Evolutionary conservation across 2,888 invertebrate species (phyloP), one percentile per base, ranked within the genome.

Genomic region (Tridacna gigas): DNA sequence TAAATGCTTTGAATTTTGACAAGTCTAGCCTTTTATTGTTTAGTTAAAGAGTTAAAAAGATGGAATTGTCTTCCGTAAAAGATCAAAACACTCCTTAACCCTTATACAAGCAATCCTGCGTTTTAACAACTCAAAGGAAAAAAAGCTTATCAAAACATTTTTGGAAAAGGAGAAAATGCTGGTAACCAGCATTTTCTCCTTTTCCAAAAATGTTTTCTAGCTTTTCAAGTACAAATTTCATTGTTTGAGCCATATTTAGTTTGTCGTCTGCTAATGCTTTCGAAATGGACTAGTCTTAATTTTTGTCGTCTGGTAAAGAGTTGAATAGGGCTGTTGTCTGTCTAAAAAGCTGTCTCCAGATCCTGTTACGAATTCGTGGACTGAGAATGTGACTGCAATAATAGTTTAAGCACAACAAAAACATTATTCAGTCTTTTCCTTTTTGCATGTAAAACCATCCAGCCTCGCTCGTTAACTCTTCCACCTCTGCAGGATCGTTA

Each of bases 361-460:
- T 56, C n/a, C n/a, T 9, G 56, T 56, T 56, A 18, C 56, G 56
- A 20, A n/a, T 56, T 4, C 3, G 1, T 56, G 20, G 18, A 56
- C 20, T 5, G 18, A 20, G 3, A 56, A 56, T 9, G 4, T 56
- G 18, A 56, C 18, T 56, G 18, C n/a, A 56, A 20, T 56, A 2
- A 56, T 5, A 56, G 9, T 20, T 56, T 20, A 20, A n/a, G 56
- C n/a, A 56, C 9, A 18, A 56, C 20, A 5, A 56, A 20, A 56
- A 56, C 18, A 15, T 15, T 63, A 67, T 15, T 26, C 47, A 48
- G 37, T 74, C 26, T 20, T 66, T 0, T 20, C 25, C 51, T n/a
- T 66, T 77, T 12, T 80, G 74, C 45, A 82, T 69, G 69, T 87
- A 87, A 13, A 56, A 56, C 82, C 84, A 83, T 5, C 74, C 75